Conservation (phyloP, 2,113 vertebrate species). For the Ellobius talpinus region DNA sequence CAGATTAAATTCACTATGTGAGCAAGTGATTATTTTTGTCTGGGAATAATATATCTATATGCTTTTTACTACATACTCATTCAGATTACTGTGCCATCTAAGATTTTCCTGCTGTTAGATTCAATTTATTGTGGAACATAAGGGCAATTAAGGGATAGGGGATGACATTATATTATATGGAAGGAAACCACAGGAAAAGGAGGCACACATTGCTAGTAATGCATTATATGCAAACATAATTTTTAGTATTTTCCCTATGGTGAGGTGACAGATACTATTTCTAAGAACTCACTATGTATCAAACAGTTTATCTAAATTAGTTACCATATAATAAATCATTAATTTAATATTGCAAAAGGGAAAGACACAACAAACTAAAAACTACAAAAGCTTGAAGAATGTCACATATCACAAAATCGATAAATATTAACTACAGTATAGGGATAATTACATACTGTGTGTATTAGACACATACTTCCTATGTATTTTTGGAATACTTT, state of each 20-base stretch:
- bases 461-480: not conserved
- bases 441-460: not conserved
- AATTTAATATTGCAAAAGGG: not conserved
- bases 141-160: slow-evolving; percentile 74
- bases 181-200: slow-evolving; percentile 69
- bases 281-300: not conserved
- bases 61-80: slow-evolving; percentile 71
- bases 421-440: not conserved
- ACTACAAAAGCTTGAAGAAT: not conserved
- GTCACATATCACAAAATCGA: not conserved
- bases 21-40: slow-evolving; percentile 75
- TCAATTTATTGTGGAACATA: slow-evolving; percentile 81
- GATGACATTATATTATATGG: slow-evolving; percentile 72
- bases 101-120: slow-evolving; percentile 80
- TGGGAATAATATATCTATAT: slow-evolving; percentile 73
- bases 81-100: slow-evolving; percentile 70
- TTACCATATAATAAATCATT: not conserved
- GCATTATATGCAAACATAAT: slow-evolving; percentile 57
- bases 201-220: slow-evolving; percentile 29
- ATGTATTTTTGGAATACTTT: not conserved
- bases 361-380: not conserved
- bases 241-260: slow-evolving; percentile 31
- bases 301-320: not conserved
- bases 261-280: slow-evolving; percentile 37
- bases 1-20: slow-evolving; percentile 37